Evolutionary conservation across 2,888 invertebrate genomes (phyloP), one percentile per base, ranked within the genome.

Genomic region (Tuberolachnus salignus): DNA sequence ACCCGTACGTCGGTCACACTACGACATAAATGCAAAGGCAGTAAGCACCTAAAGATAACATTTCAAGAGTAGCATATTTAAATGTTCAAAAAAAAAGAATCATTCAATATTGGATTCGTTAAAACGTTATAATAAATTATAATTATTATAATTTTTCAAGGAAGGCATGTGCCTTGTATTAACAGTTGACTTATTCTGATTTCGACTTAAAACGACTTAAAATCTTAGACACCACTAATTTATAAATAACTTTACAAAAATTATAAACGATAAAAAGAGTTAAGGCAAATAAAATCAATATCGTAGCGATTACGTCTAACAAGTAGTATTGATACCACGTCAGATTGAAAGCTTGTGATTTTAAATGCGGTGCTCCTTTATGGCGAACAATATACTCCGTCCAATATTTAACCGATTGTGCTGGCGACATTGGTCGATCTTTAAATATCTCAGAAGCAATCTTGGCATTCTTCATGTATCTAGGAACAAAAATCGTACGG

Each of bases 301-400:
- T 3, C 3, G 55, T 42, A 23, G 11, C 21, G 6, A 70, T 21
- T 10, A 70, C 55, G 21, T 70, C 70, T 14, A 70, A 55, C 42
- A 55, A 21, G 4, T 44, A 23, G 19, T 70, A 55, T 55, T 70
- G 70, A 55, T 70, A 70, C 70, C 55, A 70, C 21, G 21, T 21
- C 3, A 55, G n/a, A 21, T 70, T 44, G 1, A 42, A 2, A 0
- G 55, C 42, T 0, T 53, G 70, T 9, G 70, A 44, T 42, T 44
- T 19, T 16, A 70, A 55, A 21, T 70, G 53, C 16, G 55, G 55
- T 4, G 55, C 70, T 0, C 70, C 70, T 44, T 55, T 70, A 21
- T 70, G 70, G 8, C 70, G 70, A 21, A 70, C 13, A 16, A 70
- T 55, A 19, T 70, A 70, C 19, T 70, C 55, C 16, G 70, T 55